Base-by-base conservation (phyloP, 2,888 invertebrate species). In the Eulithis prunata region DNA sequence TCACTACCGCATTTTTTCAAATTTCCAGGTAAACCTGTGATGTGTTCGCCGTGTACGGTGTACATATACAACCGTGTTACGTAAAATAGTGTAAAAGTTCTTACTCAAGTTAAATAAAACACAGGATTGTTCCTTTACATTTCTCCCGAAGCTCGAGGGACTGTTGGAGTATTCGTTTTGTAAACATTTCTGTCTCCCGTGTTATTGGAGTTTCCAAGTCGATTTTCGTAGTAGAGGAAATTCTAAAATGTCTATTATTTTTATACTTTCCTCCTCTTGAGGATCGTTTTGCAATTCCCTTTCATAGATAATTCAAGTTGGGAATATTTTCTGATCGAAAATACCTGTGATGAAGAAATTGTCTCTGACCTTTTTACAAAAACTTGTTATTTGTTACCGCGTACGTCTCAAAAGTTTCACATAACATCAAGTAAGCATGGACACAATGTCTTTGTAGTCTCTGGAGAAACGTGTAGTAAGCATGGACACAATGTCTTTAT, bases 181-280 rank as follows among this genome's bases (percentile, higher is more conserved):
- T 72, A 78, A 77, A 79, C 62, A 77, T 79, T 77, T 78, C 66
- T 65, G 69, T 67, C 70, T 70, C 62, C 67, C 61, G 65, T 71
- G 72, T 73, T 79, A 79, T 81, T 80, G 75, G 70, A 77, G 72
- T 78, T 74, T 74, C 74, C 68, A 79, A 73, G 75, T 73, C 73
- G 71, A 73, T 74, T 72, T 68, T 63, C 68, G 63, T 63, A 71
- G 71, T 70, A 68, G 73, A 69, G 70, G 65, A 72, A 72, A 72
- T 74, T 70, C 69, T 69, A 70, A 71, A 74, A 69, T 68, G 67
- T 71, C 70, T 70, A 73, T 72, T 74, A 70, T 72, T 72, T 68
- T 72, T 70, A 63, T 68, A 69, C 69, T 66, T 67, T 66, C 69
- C 62, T 46, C 65, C 41, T 63, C 66, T 49, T 51, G 61, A 64